Base-by-base conservation (phyloP, 2,113 vertebrate species). In the Dryoscopus gambensis region DNA sequence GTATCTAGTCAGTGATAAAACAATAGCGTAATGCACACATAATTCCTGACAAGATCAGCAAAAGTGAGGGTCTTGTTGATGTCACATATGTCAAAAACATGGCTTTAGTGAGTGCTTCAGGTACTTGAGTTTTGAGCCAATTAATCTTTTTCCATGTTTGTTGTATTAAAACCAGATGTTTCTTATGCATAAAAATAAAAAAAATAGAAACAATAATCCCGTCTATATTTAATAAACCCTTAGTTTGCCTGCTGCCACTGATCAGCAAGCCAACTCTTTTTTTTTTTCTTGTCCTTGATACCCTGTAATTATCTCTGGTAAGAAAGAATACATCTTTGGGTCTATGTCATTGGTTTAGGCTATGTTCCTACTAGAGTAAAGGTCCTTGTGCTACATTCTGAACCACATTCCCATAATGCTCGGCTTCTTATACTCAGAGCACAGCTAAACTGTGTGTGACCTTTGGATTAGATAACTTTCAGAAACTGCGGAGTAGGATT, bases 391-490 rank as follows among this genome's bases (percentile, higher is more conserved):
- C 76, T 71, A 70, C 92, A 68, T 84, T 92, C 87, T 92, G 89
- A 84, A 33, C 68, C 33, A 59, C 30, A 7, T 87, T 87, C 93
- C 89, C 83, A 71, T 63, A 77, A 70, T 84, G 44, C 86, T 92
- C 84, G 33, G 33, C 23, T 93, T 88, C 64, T 55, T 92, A 14
- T 50, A 39, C 59, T 80, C 64, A 28, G 18, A 80, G 27, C 12
- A 44, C 50, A 67, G 39, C 52, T 75, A 42, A 95, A 90, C 52
- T 65, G 1, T 71, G 15, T 63, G 52, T 81, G 93, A 91, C 86
- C 89, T 93, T 90, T 95, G 73, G 24, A 75, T 95, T 90, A 90
- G 60, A 87, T 71, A 92, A 95, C 89, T 91, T 96, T 19, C 20
- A 47, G 68, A 95, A 93, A 60, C 1, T 68, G 69, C 3, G 0